These are phyloP conservation scores for Tarsius wallacei DNA, from an alignment of 2,797 vertebrate species.

Conservation along the genomic window DNA sequence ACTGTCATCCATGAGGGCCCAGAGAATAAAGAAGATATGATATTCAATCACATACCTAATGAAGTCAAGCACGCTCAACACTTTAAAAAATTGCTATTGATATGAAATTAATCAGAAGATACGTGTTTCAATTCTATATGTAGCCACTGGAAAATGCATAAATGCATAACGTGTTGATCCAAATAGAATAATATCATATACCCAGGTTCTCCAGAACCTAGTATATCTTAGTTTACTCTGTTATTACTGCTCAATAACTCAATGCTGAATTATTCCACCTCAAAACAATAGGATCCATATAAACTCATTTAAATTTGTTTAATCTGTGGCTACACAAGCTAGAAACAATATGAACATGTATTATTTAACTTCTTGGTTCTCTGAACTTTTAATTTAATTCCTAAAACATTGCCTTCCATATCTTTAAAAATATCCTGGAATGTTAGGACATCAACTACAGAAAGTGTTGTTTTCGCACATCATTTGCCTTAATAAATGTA, in stretches of 20 bases:
- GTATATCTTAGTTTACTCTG: slow-evolving; percentile 73
- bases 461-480: slow-evolving; percentile 5
- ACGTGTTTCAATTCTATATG: background rate
- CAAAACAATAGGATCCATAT: slow-evolving; percentile 60
- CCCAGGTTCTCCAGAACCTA: slow-evolving; percentile 68
- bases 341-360: slow-evolving; percentile 77
- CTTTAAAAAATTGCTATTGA: slow-evolving; percentile 16
- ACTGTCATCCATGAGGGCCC: no score
- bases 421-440: slow-evolving; percentile 65
- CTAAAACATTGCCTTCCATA: slow-evolving; percentile 77
- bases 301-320: slow-evolving; percentile 56
- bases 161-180: background rate
- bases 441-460: background rate
- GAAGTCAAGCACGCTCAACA: background rate
- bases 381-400: slow-evolving; percentile 79
- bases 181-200: slow-evolving; percentile 65
- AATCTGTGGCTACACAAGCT: background rate
- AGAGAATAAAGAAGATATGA: background rate
- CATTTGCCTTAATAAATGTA: slow-evolving; percentile 62
- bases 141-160: background rate
- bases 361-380: slow-evolving; percentile 80
- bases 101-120: background rate
- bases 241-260: slow-evolving; percentile 67
- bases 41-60: background rate
- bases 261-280: slow-evolving; percentile 54